A percentile compares a stretch with the other conserved stretches of the same genome.
phyloP scores from a whole-genome alignment of 2,113 vertebrate species.

The Oreocharis arfaki region DNA sequence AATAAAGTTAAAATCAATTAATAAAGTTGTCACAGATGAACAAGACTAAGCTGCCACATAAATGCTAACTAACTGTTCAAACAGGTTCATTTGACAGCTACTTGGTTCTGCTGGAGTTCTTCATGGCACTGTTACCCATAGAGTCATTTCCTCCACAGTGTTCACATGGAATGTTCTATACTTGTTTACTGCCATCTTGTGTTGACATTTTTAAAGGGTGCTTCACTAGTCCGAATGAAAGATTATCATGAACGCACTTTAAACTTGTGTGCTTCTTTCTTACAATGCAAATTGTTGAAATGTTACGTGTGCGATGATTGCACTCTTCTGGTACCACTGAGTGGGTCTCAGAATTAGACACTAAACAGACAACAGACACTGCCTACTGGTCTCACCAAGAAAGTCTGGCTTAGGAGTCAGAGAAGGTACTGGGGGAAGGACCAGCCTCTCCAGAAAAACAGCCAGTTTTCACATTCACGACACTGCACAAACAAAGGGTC shows the following conservation, averaged over 20 bases:
- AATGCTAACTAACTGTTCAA: neutral
- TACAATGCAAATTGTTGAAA: neutral
- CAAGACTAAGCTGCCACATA: neutral
- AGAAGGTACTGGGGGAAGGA: neutral
- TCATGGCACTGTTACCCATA: neutral
- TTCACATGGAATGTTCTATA: neutral
- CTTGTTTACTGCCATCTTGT: conserved; percentile 75
- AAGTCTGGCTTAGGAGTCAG: neutral
- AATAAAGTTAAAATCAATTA: conserved; percentile 28
- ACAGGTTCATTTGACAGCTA: neutral
- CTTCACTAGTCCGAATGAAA: neutral
- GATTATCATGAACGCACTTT: neutral
- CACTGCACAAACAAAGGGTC: neutral
- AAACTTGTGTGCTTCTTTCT: neutral
- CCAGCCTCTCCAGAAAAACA: neutral
- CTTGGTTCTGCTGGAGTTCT: neutral
- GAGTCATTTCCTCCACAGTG: neutral
- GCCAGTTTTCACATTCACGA: neutral
- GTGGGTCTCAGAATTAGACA: neutral
- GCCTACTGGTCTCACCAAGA: neutral
- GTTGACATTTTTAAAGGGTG: conserved; percentile 55
- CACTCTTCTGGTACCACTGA: neutral
- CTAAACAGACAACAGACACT: neutral
- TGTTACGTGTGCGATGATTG: neutral
- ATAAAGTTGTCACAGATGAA: conserved; percentile 31